These are phyloP conservation scores for Xanthorhoe designata DNA, from an alignment of 2,888 invertebrate genomes.

Conservation along the genomic window DNA sequence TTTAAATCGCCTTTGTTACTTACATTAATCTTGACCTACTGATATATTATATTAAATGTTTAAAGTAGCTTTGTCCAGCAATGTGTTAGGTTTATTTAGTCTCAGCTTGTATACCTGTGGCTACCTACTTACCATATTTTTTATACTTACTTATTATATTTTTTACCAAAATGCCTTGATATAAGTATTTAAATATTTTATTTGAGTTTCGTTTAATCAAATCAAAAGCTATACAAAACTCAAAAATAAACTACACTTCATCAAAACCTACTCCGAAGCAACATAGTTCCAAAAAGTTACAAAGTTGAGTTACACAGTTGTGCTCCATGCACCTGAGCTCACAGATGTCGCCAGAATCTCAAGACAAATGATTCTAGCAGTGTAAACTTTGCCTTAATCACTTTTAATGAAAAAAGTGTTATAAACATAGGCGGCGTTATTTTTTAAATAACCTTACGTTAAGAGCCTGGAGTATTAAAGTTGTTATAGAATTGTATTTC, in stretches of 20 bases:
- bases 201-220: neutral
- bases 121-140: too few relatives aligned
- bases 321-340: conserved; percentile 18
- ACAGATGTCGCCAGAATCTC: conserved; percentile 58
- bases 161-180: too few relatives aligned
- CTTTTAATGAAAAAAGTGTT: conserved; percentile 55
- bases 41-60: too few relatives aligned
- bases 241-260: conserved; percentile 4
- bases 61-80: too few relatives aligned
- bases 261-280: conserved; percentile 1
- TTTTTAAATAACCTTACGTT: neutral
- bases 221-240: conserved; percentile 1
- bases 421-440: conserved; percentile 8
- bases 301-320: conserved; percentile 21
- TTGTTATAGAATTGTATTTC: too few relatives aligned
- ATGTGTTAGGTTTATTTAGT: too few relatives aligned
- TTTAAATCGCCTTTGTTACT: too few relatives aligned
- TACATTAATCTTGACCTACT: too few relatives aligned
- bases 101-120: too few relatives aligned
- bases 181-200: neutral
- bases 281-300: conserved; percentile 14
- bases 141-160: too few relatives aligned
- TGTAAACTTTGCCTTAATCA: conserved; percentile 56
- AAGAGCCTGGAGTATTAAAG: too few relatives aligned
- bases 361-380: conserved; percentile 57